phyloP scores from a whole-genome alignment of 2,113 vertebrate genomes.

The Dendrocopos noguchii region DNA sequence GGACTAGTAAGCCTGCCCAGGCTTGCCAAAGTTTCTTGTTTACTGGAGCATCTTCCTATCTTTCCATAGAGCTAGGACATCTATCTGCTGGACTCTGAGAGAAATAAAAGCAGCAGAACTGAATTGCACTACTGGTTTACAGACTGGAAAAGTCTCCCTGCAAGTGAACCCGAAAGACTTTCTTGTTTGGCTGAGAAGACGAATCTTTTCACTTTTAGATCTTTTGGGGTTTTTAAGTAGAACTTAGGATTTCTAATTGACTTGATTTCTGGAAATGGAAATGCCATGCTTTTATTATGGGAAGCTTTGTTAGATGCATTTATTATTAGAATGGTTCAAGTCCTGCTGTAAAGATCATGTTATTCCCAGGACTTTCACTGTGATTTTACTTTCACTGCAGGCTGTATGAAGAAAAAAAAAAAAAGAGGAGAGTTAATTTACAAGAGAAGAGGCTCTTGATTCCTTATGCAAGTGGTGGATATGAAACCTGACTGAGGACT shows the following conservation, averaged over 20 bases:
- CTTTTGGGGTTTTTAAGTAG: conserved; percentile 87
- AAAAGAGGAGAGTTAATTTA: neutral
- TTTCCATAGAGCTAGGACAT: conserved; percentile 82
- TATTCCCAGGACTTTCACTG: conserved; percentile 94
- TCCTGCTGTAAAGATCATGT: conserved; percentile 82
- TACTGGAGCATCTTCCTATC: conserved; percentile 85
- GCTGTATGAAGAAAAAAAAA: conserved; percentile 59
- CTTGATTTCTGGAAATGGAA: conserved; percentile 80
- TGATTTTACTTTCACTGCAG: conserved; percentile 85
- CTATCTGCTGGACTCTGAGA: conserved; percentile 81
- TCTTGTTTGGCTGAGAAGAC: conserved; percentile 70
- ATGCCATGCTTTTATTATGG: conserved; percentile 80
- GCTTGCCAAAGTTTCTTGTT: conserved; percentile 85
- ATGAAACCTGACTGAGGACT: conserved; percentile 73
- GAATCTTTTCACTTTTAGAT: conserved; percentile 85
- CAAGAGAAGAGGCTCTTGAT: conserved; percentile 75
- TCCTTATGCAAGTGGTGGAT: conserved; percentile 71
- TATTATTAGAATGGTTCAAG: conserved; percentile 78
- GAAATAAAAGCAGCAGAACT: conserved; percentile 79
- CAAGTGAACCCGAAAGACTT: conserved; percentile 80
- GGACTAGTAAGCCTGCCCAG: conserved; percentile 80
- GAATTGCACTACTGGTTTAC: conserved; percentile 96
- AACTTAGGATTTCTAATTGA: conserved; percentile 84
- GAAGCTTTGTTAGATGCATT: conserved; percentile 79
- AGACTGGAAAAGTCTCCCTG: conserved; percentile 84